Percentiles rank a stretch among this genome's conserved stretches.
phyloP scores from a whole-genome alignment of 2,888 invertebrate species.

The Mylabris sibirica region DNA sequence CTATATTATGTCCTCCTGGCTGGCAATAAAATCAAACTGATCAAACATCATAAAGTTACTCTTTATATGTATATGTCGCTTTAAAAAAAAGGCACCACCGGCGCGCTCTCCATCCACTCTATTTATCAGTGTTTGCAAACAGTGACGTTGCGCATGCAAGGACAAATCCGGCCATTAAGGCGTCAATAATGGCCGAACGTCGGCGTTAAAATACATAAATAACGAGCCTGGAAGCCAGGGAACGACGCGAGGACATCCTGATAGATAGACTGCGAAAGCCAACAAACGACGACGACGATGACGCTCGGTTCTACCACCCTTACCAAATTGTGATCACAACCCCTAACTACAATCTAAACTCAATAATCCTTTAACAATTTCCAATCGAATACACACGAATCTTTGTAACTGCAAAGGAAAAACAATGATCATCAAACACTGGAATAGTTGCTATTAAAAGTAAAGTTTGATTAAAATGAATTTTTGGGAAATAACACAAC shows the following conservation, averaged over 20 bases:
- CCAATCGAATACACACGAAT: constrained; percentile 8
- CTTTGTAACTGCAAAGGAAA: not conserved
- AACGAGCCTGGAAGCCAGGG: constrained; percentile 52
- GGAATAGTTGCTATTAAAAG: too few species aligned
- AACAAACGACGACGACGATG: constrained; percentile 23
- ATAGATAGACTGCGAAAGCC: constrained; percentile 53
- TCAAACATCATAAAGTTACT: constrained; percentile 52
- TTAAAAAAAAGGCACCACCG: constrained; percentile 40
- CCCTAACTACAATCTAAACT: constrained; percentile 6
- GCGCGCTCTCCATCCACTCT: constrained; percentile 45
- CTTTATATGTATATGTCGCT: constrained; percentile 15
- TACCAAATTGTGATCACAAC: constrained; percentile 22
- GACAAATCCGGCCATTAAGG: constrained; percentile 62
- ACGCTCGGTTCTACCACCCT: constrained; percentile 26
- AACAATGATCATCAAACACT: too few species aligned
- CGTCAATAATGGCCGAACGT: constrained; percentile 61
- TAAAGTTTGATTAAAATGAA: constrained; percentile 19
- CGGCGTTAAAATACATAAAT: constrained; percentile 62
- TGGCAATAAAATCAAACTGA: constrained; percentile 47
- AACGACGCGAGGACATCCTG: constrained; percentile 52
- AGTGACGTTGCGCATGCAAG: constrained; percentile 58
- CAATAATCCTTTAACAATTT: constrained; percentile 10
- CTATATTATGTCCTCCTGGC: not conserved
- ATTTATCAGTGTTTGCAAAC: constrained; percentile 63
- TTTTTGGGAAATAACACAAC: constrained; percentile 27